Conservation (phyloP, 1,140 invertebrate genomes). For the Sitobion miscanthi region DNA sequence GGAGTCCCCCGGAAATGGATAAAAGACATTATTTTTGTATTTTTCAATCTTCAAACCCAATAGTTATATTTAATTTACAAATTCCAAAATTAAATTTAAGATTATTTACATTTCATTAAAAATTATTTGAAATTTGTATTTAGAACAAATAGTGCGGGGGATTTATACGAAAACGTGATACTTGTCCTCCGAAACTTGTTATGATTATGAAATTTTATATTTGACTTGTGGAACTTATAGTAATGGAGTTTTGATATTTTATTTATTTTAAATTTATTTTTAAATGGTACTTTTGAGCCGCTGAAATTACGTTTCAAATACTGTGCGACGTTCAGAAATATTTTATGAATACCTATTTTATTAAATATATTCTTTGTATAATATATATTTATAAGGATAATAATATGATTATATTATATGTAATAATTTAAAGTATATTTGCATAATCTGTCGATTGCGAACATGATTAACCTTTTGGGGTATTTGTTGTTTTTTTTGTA, state of each 20-base stretch:
- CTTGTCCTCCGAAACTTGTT: too few species aligned
- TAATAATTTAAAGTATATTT: background rate
- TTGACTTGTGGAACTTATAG: too few species aligned
- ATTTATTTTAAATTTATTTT: too few species aligned
- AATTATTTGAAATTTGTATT: background rate
- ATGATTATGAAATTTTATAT: too few species aligned
- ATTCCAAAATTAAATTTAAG: background rate
- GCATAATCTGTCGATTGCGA: background rate
- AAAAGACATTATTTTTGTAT: background rate
- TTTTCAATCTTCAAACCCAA: too few species aligned
- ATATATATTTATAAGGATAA: background rate
- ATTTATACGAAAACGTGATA: too few species aligned
- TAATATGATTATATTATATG: background rate
- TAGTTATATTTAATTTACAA: too few species aligned
- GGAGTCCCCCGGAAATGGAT: too few species aligned
- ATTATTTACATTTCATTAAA: background rate
- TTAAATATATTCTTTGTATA: background rate
- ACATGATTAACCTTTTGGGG: background rate
- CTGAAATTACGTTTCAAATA: background rate
- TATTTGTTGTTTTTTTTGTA: background rate
- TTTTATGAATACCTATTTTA: background rate
- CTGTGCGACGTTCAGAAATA: background rate
- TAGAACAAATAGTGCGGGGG: background rate
- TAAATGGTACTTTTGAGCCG: too few species aligned
- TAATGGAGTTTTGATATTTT: too few species aligned